Evolutionary conservation across 92 coral and sea anemone genomes (phyloP), one percentile per base, ranked within the genome.

Genomic region (Actinernus sp.): DNA sequence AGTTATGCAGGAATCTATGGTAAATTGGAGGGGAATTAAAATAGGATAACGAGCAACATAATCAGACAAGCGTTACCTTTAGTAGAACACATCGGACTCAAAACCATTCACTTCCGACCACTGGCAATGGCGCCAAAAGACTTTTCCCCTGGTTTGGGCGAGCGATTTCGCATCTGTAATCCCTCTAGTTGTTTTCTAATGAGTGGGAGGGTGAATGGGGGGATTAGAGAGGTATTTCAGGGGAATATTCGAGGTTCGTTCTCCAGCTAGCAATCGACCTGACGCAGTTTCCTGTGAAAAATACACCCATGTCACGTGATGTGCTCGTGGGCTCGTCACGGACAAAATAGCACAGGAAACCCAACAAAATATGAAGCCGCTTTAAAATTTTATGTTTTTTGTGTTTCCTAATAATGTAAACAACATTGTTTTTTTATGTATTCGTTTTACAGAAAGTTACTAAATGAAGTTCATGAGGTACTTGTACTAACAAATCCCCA

Each of bases 231-330:
- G 10, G 22, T 4, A 6, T 45, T 45, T 45, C 52, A 23, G 52
- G 5, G 52, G 19, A 45, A 45, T 45, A 45, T 45, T 45, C 52
- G 18, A 45, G 18, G 52, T 45, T 45, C 52, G 5, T 45, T 18
- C 52, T 17, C 10, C 17, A 5, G 5, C n/a, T n/a, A n/a, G n/a
- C n/a, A n/a, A n/a, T n/a, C n/a, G 5, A 45, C 18, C 52, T 23
- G 52, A 45, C 52, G 52, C 19, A 45, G 52, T 23, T 45, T 45
- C 52, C 52, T 45, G 67, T 39, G 54, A 70, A 63, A 41, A 26
- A 70, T 59, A 74, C 88, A 74, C 88, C 83, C 78, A 74, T 74
- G 53, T 82, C 88, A 82, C 88, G 83, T 82, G 88, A 67, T 18
- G 4, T 4, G 22, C 7, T 14, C 8, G 41, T 7, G 7, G 41